Percentiles rank a stretch among this genome's conserved stretches.
Conservation (phyloP, 1,140 invertebrate species). For the Xylocopa sonorina region DNA sequence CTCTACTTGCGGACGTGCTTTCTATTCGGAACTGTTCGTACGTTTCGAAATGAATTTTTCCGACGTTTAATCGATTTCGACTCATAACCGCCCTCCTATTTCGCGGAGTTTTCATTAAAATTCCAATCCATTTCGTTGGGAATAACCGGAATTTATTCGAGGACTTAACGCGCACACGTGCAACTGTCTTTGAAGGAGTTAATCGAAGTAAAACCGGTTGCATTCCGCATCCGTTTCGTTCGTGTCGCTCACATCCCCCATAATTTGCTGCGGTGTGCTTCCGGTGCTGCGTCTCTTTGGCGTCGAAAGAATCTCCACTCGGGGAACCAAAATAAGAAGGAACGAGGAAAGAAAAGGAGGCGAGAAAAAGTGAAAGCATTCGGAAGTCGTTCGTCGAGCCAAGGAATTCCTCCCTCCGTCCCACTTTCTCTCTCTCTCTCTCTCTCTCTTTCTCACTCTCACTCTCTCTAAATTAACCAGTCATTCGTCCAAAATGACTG, state of each 20-base stretch:
- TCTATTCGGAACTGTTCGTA: too few species aligned
- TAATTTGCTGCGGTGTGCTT: constrained; percentile 13
- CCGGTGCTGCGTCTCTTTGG: neutral
- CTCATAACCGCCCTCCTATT: too few species aligned
- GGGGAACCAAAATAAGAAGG: neutral
- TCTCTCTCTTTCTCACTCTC: too few species aligned
- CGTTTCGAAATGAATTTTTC: too few species aligned
- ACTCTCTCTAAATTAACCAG: neutral
- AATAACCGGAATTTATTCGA: too few species aligned
- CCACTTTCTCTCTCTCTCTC: too few species aligned
- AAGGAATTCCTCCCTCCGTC: neutral
- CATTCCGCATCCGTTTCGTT: constrained; percentile 16
- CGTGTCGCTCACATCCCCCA: constrained; percentile 10
- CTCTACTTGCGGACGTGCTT: too few species aligned
- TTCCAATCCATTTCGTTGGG: too few species aligned
- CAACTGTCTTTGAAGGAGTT: too few species aligned
- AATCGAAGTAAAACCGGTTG: constrained; percentile 12
- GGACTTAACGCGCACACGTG: too few species aligned
- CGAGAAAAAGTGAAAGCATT: neutral
- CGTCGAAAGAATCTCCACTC: neutral
- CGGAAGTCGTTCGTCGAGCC: neutral
- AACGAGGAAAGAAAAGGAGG: neutral
- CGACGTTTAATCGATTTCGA: too few species aligned
- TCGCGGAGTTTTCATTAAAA: too few species aligned
- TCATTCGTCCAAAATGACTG: constrained; percentile 11